phyloP scores from a whole-genome alignment of 1,140 invertebrate genomes.

The Fopius arisanus region DNA sequence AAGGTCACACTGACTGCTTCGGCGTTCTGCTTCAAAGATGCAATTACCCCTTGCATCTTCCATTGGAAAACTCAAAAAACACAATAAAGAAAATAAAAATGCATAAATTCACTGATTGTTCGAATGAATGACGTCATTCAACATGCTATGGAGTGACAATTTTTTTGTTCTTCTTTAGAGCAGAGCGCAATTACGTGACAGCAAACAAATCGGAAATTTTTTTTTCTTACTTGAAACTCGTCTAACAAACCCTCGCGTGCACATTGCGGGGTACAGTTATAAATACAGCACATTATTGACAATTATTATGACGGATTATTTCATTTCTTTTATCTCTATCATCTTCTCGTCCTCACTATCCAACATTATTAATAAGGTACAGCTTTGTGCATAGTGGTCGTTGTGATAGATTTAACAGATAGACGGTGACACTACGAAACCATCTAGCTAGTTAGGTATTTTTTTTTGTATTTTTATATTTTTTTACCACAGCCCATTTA shows the following conservation, averaged over 20 bases:
- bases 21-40: background rate
- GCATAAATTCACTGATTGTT: too few species aligned
- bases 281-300: constrained; percentile 57
- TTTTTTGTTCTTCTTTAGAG: background rate
- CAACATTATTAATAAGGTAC: constrained; percentile 52
- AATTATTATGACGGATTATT: constrained; percentile 56
- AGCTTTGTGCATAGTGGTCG: constrained; percentile 56
- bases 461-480: constrained; percentile 26
- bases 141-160: too few species aligned
- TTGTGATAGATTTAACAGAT: constrained; percentile 53
- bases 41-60: background rate
- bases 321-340: constrained; percentile 11
- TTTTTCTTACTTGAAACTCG: background rate
- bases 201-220: background rate
- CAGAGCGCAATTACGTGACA: background rate
- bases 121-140: too few species aligned
- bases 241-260: constrained; percentile 8
- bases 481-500: constrained; percentile 61
- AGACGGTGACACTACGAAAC: constrained; percentile 25
- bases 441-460: constrained; percentile 36
- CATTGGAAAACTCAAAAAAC: background rate
- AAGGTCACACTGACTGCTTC: background rate
- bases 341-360: constrained; percentile 27
- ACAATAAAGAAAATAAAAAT: background rate
- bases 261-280: constrained; percentile 28